Conservation (phyloP, 1,140 invertebrate species). For the Charaxes varanes region DNA sequence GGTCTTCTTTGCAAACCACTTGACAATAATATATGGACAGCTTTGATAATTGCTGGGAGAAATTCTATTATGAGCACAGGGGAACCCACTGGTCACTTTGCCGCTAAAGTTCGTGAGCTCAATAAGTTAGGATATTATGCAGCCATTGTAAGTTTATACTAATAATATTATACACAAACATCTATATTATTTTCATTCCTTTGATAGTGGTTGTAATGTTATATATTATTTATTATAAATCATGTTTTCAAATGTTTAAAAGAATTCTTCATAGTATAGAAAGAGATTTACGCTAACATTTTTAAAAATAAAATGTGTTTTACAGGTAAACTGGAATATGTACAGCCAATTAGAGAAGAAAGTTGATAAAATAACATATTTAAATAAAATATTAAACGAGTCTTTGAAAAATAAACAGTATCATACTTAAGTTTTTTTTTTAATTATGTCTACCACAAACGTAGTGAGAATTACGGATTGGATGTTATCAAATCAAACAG, state of each 20-base stretch:
- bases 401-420: constrained; percentile 26
- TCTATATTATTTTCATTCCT: not conserved
- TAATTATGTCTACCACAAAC: too few relatives aligned
- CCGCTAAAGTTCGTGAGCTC: constrained; percentile 74
- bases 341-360: constrained; percentile 33
- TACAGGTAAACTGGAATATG: constrained; percentile 31
- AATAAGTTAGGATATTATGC: constrained; percentile 74
- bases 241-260: not conserved
- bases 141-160: constrained; percentile 62
- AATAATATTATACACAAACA: constrained; percentile 1
- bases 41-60: constrained; percentile 60
- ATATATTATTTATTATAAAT: not conserved
- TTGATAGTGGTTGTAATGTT: not conserved
- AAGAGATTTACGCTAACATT: too few relatives aligned
- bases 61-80: constrained; percentile 56
- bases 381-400: constrained; percentile 43
- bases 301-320: too few relatives aligned
- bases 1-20: constrained; percentile 58
- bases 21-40: constrained; percentile 67
- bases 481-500: too few relatives aligned
- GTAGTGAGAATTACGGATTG: too few relatives aligned
- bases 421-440: too few relatives aligned
- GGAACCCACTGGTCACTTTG: constrained; percentile 53
- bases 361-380: constrained; percentile 42
- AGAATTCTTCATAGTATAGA: not conserved